Evolutionary conservation across 2,888 invertebrate genomes (phyloP).

Genomic region (Agriotes lineatus): DNA sequence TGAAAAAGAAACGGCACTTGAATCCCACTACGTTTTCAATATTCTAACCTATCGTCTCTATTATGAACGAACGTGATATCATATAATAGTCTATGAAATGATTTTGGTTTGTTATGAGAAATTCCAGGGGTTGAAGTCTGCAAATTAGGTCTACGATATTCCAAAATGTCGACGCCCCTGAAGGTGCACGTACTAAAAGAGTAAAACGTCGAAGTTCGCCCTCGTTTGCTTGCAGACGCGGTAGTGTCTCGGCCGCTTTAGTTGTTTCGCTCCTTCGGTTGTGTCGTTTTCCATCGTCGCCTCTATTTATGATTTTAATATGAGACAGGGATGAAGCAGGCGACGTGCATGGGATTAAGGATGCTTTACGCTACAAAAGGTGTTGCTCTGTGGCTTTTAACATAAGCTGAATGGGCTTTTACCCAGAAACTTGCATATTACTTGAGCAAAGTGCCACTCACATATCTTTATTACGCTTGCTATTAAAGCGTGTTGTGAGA

Average conservation of each 20-base stretch:
- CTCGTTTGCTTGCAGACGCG: slow-evolving; percentile 18
- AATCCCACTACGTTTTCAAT: no score
- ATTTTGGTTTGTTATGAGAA: no score
- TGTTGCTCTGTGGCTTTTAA: slow-evolving; percentile 45
- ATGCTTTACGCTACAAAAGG: slow-evolving; percentile 32
- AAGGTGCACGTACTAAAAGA: no score
- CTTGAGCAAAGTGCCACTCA: slow-evolving; percentile 38
- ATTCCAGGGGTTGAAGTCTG: no score
- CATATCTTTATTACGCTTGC: slow-evolving; percentile 38
- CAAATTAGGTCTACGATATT: no score
- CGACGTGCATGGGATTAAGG: slow-evolving; percentile 38
- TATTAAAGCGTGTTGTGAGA: slow-evolving; percentile 29
- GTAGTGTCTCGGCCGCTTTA: slow-evolving; percentile 13
- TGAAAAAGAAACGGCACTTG: no score
- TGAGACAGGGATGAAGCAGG: slow-evolving; percentile 33
- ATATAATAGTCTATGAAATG: no score
- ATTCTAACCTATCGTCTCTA: no score
- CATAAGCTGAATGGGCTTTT: slow-evolving; percentile 43
- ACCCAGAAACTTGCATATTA: slow-evolving; percentile 41
- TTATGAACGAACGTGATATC: no score
- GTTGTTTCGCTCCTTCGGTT: slow-evolving; percentile 4
- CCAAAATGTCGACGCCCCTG: no score
- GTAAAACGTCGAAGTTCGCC: slow-evolving; percentile 14
- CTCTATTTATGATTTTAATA: slow-evolving; percentile 33
- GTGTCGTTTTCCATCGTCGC: slow-evolving; percentile 19